These are phyloP conservation scores for Labia minor DNA, from an alignment of 2,888 invertebrate species.

Conservation along the genomic window DNA sequence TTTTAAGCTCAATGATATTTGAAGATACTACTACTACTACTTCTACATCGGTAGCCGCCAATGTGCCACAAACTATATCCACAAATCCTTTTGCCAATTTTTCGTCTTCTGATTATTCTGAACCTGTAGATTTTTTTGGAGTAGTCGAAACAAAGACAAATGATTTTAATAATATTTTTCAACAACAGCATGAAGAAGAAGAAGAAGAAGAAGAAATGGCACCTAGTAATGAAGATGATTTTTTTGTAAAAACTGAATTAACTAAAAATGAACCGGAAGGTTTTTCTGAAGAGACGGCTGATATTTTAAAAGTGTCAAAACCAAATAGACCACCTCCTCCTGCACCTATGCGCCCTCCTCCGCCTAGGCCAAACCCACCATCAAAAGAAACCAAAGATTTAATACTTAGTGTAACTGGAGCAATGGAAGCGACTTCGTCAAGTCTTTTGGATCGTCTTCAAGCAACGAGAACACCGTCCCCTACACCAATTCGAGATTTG, in stretches of 20 bases:
- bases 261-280: conserved; percentile 18
- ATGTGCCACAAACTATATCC: conserved; percentile 22
- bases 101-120: conserved; percentile 9
- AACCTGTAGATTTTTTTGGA: conserved; percentile 22
- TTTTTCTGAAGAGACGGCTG: conserved; percentile 19
- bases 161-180: conserved; percentile 21
- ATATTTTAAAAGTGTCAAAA: conserved; percentile 19
- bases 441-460: conserved; percentile 72
- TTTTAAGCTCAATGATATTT: background rate
- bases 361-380: conserved; percentile 49
- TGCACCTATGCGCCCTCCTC: conserved; percentile 39
- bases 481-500: conserved; percentile 67
- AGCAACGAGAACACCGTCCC: conserved; percentile 76
- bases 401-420: conserved; percentile 74
- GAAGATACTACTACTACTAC: background rate
- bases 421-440: conserved; percentile 78
- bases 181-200: background rate
- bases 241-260: conserved; percentile 27
- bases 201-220: background rate
- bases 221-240: conserved; percentile 20
- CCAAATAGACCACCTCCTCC: conserved; percentile 33
- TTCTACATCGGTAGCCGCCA: no score
- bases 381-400: conserved; percentile 75
- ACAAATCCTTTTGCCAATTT: conserved; percentile 38
- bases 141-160: conserved; percentile 16